phyloP scores from a whole-genome alignment of 1,140 invertebrate genomes.

The Megalonaias nervosa region DNA sequence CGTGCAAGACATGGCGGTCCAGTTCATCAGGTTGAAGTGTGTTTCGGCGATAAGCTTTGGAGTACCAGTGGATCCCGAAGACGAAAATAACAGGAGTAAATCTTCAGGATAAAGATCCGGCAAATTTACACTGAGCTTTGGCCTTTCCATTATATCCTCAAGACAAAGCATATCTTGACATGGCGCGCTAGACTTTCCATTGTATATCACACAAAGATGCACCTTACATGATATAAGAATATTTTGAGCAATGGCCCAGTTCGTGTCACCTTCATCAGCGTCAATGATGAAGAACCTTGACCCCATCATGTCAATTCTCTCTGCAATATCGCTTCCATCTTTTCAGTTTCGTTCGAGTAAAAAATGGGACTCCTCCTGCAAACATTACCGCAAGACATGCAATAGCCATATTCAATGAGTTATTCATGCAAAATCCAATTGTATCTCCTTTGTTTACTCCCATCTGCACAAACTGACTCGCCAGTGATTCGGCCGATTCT shows the following conservation, averaged over 20 bases:
- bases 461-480: conserved; percentile 2
- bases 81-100: conserved; percentile 7
- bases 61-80: conserved; percentile 24
- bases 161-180: neutral
- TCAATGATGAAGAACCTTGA: conserved; percentile 20
- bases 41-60: conserved; percentile 20
- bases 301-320: too few relatives aligned
- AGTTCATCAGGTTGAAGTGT: conserved; percentile 20
- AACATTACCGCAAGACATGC: conserved; percentile 1
- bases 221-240: neutral
- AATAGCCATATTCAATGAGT: conserved; percentile 22
- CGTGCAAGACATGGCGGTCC: conserved; percentile 3
- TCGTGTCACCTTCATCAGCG: neutral
- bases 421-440: too few relatives aligned
- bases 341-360: too few relatives aligned
- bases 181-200: conserved; percentile 7
- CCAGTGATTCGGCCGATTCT: neutral
- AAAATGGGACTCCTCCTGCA: too few relatives aligned
- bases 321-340: too few relatives aligned
- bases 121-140: neutral
- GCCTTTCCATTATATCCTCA: neutral
- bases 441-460: conserved; percentile 3
- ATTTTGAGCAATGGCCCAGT: conserved; percentile 6
- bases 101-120: conserved; percentile 25
- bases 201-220: neutral